Conservation (phyloP, 2,797 vertebrate species). For the Alectoris magna region DNA sequence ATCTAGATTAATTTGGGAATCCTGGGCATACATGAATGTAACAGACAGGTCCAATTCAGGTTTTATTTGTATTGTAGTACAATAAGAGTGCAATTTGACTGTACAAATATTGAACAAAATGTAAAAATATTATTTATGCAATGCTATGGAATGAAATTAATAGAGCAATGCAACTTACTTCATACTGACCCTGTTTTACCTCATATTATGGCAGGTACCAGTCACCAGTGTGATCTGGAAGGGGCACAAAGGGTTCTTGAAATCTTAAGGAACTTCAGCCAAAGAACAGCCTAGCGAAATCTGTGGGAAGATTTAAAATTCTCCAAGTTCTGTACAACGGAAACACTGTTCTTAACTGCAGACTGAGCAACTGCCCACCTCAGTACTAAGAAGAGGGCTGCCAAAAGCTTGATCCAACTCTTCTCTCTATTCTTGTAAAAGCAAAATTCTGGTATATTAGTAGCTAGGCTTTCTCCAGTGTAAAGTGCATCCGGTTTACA, state of each 20-base stretch:
- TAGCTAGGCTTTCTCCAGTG: constrained; percentile 57
- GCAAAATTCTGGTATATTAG: constrained; percentile 17
- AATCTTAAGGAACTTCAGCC: constrained; percentile 47
- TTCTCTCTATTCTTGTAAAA: constrained; percentile 30
- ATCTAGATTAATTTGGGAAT: background rate
- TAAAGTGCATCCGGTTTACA: constrained; percentile 78
- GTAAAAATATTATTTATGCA: constrained; percentile 73
- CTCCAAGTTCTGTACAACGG: constrained; percentile 42
- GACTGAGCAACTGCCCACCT: constrained; percentile 35
- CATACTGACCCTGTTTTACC: constrained; percentile 72
- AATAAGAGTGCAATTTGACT: constrained; percentile 76
- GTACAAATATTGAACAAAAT: constrained; percentile 80
- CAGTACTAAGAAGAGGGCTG: constrained; percentile 23
- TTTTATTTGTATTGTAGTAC: constrained; percentile 79
- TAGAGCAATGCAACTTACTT: constrained; percentile 62
- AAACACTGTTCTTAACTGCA: constrained; percentile 47
- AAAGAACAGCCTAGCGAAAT: constrained; percentile 36
- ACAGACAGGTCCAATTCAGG: constrained; percentile 70
- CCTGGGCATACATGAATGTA: constrained; percentile 51
- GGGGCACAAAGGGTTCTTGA: constrained; percentile 24
- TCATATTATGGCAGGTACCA: constrained; percentile 64
- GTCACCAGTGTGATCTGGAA: constrained; percentile 32
- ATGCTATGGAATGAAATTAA: constrained; percentile 73
- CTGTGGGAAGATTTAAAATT: constrained; percentile 32
- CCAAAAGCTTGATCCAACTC: constrained; percentile 43